Percentiles rank a stretch among this genome's conserved stretches.
Evolutionary conservation across 23 tunicate species (phyloP).

Genomic region (Clavelina lepadiformis): DNA sequence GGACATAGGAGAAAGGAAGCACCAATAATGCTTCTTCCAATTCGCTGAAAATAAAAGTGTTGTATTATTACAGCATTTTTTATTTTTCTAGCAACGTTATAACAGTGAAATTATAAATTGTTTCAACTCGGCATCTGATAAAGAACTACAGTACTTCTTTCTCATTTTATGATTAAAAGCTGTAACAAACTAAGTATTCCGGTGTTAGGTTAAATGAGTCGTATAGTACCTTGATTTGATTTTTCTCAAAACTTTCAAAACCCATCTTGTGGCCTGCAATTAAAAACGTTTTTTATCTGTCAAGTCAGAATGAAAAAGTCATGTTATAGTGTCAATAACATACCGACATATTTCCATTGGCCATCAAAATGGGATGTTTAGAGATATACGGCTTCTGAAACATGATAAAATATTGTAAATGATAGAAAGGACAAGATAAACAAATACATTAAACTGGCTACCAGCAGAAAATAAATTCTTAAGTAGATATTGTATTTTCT

Average conservation of each 20-base stretch:
- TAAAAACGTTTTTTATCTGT: slow-evolving; percentile 2
- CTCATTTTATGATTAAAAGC: too few species aligned
- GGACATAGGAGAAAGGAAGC: slow-evolving; percentile 85
- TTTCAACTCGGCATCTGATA: too few species aligned
- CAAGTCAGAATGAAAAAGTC: too few species aligned
- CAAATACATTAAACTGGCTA: background rate
- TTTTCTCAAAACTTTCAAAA: slow-evolving; percentile 38
- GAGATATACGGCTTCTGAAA: slow-evolving; percentile 34
- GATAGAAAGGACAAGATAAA: background rate
- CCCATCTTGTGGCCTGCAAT: slow-evolving; percentile 43
- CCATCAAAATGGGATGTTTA: slow-evolving; percentile 57
- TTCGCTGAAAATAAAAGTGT: slow-evolving; percentile 30
- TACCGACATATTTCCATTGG: slow-evolving; percentile 65
- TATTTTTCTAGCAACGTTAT: too few species aligned
- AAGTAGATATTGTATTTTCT: too few species aligned
- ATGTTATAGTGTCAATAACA: too few species aligned
- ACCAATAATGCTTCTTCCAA: slow-evolving; percentile 75
- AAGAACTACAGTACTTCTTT: too few species aligned
- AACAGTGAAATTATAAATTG: too few species aligned
- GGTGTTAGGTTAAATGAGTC: too few species aligned
- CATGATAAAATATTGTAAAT: background rate
- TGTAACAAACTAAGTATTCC: too few species aligned
- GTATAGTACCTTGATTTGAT: slow-evolving; percentile 73
- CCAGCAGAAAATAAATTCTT: too few species aligned
- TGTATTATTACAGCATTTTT: too few species aligned